phyloP scores from a whole-genome alignment of 2,113 vertebrate genomes.

The Rhinolophus sinicus region DNA sequence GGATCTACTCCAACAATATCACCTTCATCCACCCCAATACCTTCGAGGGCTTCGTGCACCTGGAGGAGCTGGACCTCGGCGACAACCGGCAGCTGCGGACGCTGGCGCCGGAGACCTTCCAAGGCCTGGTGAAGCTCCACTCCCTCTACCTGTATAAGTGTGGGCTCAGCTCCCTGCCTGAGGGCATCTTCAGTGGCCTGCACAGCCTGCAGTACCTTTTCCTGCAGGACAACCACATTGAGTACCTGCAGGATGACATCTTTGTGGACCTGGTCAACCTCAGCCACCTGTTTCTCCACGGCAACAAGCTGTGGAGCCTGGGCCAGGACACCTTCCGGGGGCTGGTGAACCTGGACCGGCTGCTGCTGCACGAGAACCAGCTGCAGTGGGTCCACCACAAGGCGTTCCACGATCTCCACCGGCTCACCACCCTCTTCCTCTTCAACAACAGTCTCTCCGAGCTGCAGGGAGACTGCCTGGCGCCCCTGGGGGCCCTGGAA shows the following conservation, averaged over 20 bases:
- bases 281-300: constrained; percentile 97
- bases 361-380: constrained; percentile 97
- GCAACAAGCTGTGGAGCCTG: constrained; percentile 95
- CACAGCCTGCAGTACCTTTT: constrained; percentile 98
- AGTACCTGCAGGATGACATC: constrained; percentile 96
- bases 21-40: constrained; percentile 95
- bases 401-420: constrained; percentile 95
- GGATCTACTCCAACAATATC: constrained; percentile 99
- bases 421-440: constrained; percentile 96
- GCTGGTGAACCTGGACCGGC: constrained; percentile 94
- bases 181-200: constrained; percentile 92
- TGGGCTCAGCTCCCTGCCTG: constrained; percentile 92
- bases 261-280: constrained; percentile 98
- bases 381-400: constrained; percentile 95
- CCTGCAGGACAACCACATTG: constrained; percentile 97
- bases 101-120: constrained; percentile 95
- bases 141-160: constrained; percentile 97
- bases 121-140: constrained; percentile 93
- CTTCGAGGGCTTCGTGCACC: constrained; percentile 94
- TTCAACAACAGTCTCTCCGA: constrained; percentile 97
- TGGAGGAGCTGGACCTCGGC: constrained; percentile 98
- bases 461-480: constrained; percentile 92
- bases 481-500: constrained; percentile 92
- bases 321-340: constrained; percentile 96
- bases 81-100: constrained; percentile 94